A percentile compares a stretch with the other conserved stretches of the same genome.
Conservation (phyloP, 2,113 vertebrate species). For the Elaphurus davidianus region DNA sequence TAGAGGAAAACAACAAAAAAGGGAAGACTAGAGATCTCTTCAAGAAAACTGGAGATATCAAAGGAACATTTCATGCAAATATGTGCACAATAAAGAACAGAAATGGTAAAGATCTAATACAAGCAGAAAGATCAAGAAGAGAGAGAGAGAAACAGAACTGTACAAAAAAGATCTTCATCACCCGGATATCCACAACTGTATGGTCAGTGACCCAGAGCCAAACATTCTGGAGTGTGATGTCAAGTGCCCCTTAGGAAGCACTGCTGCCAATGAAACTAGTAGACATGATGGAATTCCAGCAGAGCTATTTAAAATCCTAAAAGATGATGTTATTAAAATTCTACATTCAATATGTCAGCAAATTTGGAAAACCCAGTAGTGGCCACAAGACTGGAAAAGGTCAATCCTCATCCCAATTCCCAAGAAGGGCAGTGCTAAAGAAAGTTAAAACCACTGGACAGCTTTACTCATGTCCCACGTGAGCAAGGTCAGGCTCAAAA, state of each 20-base stretch:
- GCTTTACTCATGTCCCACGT: fast-evolving
- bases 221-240: not conserved
- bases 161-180: not conserved
- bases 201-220: not conserved
- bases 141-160: not conserved
- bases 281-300: not conserved
- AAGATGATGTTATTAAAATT: not conserved
- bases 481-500: not conserved
- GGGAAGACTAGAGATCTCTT: not conserved
- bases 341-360: not conserved
- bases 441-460: not conserved
- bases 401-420: not conserved
- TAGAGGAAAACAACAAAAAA: not conserved
- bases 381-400: not conserved
- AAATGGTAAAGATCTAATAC: not conserved
- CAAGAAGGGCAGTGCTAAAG: not conserved
- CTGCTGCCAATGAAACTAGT: not conserved
- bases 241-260: not conserved
- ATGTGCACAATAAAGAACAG: not conserved
- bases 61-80: not conserved
- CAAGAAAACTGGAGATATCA: not conserved
- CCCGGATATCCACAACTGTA: not conserved
- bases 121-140: not conserved
- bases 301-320: not conserved
- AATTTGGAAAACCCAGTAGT: not conserved